phyloP scores from a whole-genome alignment of 1,140 invertebrate genomes.

The Ceratoteleas bidentatus region DNA sequence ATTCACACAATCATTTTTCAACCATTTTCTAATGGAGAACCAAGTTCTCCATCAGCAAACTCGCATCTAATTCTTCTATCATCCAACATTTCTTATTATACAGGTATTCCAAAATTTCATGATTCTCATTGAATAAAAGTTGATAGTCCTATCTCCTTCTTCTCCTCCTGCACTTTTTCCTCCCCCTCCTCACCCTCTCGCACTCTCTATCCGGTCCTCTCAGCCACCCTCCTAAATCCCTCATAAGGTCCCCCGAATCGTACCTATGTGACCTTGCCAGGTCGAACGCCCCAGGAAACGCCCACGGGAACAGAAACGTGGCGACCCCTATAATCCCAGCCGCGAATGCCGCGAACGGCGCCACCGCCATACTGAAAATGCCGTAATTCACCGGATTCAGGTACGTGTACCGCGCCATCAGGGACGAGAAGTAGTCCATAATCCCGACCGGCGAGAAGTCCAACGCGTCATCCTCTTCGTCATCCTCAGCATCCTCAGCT shows the following conservation, averaged over 20 bases:
- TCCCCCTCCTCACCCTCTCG: neutral
- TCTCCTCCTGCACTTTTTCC: neutral
- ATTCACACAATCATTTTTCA: too few species aligned
- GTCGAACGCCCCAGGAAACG: conserved; percentile 72
- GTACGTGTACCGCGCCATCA: conserved; percentile 74
- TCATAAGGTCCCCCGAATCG: conserved; percentile 50
- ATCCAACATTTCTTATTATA: too few species aligned
- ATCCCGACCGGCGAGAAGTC: conserved; percentile 67
- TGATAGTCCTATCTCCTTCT: neutral
- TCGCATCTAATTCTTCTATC: too few species aligned
- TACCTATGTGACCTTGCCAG: conserved; percentile 67
- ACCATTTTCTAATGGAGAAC: too few species aligned
- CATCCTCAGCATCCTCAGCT: conserved; percentile 54
- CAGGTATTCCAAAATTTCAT: too few species aligned
- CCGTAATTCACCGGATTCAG: conserved; percentile 78
- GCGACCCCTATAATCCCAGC: conserved; percentile 76
- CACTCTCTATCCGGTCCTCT: neutral
- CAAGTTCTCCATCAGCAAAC: too few species aligned
- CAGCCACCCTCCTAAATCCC: conserved; percentile 17
- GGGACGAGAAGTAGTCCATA: conserved; percentile 71
- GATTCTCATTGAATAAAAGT: too few species aligned
- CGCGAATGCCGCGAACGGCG: conserved; percentile 77
- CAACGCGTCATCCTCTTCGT: conserved; percentile 71
- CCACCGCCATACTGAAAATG: conserved; percentile 75
- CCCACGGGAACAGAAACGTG: conserved; percentile 76